Conservation (phyloP, 2,797 vertebrate genomes). For the Carcharodon carcharias region DNA sequence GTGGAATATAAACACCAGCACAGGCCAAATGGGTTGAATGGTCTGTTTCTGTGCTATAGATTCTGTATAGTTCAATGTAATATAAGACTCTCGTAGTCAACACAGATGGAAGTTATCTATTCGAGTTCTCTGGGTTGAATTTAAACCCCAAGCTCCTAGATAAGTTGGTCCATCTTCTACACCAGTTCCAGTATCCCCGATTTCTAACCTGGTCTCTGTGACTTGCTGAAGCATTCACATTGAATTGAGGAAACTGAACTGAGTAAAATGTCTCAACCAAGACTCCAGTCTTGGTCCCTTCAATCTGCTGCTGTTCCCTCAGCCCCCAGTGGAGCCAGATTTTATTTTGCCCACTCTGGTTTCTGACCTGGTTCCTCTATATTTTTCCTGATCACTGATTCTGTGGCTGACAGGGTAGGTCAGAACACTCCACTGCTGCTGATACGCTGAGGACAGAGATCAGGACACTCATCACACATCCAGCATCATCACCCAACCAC, state of each 20-base stretch:
- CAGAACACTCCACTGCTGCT: background rate
- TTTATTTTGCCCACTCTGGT: background rate
- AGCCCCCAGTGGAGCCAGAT: background rate
- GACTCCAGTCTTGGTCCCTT: background rate
- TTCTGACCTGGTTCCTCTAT: background rate
- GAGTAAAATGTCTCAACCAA: background rate
- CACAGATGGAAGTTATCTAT: background rate
- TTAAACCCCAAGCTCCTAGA: background rate
- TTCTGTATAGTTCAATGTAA: too few relatives aligned
- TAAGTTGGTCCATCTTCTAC: background rate
- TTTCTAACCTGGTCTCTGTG: background rate
- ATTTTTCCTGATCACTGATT: too few relatives aligned
- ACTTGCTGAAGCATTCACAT: background rate
- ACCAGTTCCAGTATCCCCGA: background rate
- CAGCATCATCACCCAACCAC: background rate
- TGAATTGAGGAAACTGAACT: background rate
- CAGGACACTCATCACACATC: background rate
- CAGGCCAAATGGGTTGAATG: too few relatives aligned
- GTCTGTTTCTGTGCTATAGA: background rate
- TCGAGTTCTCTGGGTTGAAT: background rate
- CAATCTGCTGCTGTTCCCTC: background rate
- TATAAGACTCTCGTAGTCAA: too few relatives aligned
- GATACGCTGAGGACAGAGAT: background rate
- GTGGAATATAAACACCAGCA: too few relatives aligned
- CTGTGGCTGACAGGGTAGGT: background rate